These are phyloP conservation scores for Willowsia nigromaculata DNA, from an alignment of 2,888 invertebrate genomes.

Conservation along the genomic window DNA sequence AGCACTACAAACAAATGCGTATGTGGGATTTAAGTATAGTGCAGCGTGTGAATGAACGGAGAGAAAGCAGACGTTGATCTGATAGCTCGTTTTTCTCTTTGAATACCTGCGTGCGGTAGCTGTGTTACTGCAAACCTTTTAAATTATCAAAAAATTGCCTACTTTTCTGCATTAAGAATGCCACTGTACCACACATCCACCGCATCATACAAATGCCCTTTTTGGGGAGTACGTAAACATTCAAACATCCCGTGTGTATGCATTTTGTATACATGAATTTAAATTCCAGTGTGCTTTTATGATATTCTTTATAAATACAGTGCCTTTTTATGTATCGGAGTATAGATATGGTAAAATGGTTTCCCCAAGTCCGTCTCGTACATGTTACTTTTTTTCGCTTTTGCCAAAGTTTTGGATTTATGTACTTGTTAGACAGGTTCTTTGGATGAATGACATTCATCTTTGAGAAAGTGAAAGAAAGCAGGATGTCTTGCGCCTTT, in stretches of 20 bases:
- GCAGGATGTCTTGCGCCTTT: not conserved
- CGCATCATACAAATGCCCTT: not conserved
- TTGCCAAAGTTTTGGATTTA: conserved; percentile 53
- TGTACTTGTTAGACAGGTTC: conserved; percentile 62
- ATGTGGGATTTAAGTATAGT: not conserved
- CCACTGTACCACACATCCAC: not conserved
- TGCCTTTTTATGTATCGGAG: not conserved
- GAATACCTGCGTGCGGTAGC: not conserved
- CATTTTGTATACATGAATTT: not conserved
- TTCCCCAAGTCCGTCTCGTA: not conserved
- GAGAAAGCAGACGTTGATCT: conserved; percentile 41
- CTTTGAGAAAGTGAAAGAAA: conserved; percentile 42
- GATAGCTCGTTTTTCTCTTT: conserved; percentile 29
- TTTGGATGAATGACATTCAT: conserved; percentile 54
- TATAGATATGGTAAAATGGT: not conserved
- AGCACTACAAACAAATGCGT: not conserved
- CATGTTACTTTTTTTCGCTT: not conserved
- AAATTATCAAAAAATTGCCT: not conserved
- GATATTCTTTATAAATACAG: not conserved
- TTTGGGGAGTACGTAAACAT: not conserved
- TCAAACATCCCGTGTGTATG: not conserved
- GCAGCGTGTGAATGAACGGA: conserved; percentile 42
- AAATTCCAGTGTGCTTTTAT: not conserved
- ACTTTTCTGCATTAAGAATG: not conserved
- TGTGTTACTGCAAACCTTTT: not conserved